Evolutionary conservation across 2,888 invertebrate genomes (phyloP).

Genomic region (Pyrgus malvae): DNA sequence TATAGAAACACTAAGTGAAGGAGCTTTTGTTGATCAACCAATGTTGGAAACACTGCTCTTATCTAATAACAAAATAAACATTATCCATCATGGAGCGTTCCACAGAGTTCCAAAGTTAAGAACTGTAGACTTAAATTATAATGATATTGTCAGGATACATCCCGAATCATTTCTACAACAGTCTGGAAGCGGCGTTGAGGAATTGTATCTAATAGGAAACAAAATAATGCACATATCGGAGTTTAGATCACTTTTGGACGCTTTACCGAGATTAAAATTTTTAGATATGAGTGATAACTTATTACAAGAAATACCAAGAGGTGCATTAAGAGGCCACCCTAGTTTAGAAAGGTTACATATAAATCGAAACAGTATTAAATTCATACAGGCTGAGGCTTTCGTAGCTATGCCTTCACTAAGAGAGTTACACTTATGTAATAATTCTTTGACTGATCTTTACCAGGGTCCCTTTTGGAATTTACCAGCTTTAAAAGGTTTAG

Average conservation of each 20-base stretch:
- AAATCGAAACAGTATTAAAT: slow-evolving; percentile 88
- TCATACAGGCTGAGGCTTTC: slow-evolving; percentile 90
- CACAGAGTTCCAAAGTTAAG: slow-evolving; percentile 88
- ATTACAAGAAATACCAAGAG: slow-evolving; percentile 88
- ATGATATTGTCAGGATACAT: slow-evolving; percentile 88
- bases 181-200: slow-evolving; percentile 88
- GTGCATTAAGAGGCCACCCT: slow-evolving; percentile 89
- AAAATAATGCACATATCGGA: slow-evolving; percentile 89
- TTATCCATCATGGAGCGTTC: slow-evolving; percentile 90
- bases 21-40: slow-evolving; percentile 89
- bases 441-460: slow-evolving; percentile 88
- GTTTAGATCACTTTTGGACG: slow-evolving; percentile 87
- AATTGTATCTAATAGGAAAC: slow-evolving; percentile 88
- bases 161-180: slow-evolving; percentile 91
- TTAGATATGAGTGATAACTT: slow-evolving; percentile 91
- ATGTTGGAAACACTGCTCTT: slow-evolving; percentile 85
- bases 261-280: slow-evolving; percentile 88
- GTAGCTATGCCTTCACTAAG: slow-evolving; percentile 91
- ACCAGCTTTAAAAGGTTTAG: slow-evolving; percentile 91
- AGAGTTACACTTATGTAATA: slow-evolving; percentile 91
- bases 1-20: slow-evolving; percentile 87
- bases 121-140: slow-evolving; percentile 88
- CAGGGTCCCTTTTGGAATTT: slow-evolving; percentile 92
- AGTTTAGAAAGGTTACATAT: slow-evolving; percentile 90
- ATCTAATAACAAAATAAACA: slow-evolving; percentile 87